Evolutionary conservation across 2,888 invertebrate species (phyloP), one percentile per base, ranked within the genome.

Genomic region (Cistogaster globosa): DNA sequence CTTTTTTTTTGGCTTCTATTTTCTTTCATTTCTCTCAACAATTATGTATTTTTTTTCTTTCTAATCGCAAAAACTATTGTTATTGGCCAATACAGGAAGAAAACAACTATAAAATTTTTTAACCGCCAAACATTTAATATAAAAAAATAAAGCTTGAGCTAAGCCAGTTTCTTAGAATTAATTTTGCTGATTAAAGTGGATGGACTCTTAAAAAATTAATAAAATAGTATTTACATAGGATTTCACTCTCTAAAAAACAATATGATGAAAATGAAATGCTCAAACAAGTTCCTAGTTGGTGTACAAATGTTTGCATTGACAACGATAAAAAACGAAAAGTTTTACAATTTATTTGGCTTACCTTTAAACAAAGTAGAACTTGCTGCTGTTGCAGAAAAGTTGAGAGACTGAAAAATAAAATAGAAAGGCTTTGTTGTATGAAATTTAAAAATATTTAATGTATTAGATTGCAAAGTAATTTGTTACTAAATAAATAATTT

Each of bases 171-270:
- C 32, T 2, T 26, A 26, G 22, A 26, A 7, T 45, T n/a, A 20
- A 38, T 62, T 81, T 69, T 63, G 63, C 48, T 58, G 81, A 42
- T 12, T 71, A 65, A 68, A 48, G 16, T 57, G 58, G 63, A 32
- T 51, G 69, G 75, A n/a, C 22, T 20, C 36, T 38, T 69, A 36
- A 62, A 42, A 60, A 53, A 51, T n/a, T 6, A 26, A 42, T 42
- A 12, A 48, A 38, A 45, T 51, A 60, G 55, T 12, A 20, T 32
- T 62, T n/a, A 26, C 9, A 22, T 9, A 57, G 38, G 26, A 45
- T 16, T 55, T 18, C 42, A n/a, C 20, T 36, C 32, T 55, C 38
- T 62, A 32, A 2, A 26, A 45, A 32, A 57, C 42, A 18, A 57
- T 63, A 55, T 65, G 55, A 72, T 38, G 26, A 57, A 51, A 65